Conservation (phyloP, 2,888 invertebrate species). For the Malthinus flaveolus region DNA sequence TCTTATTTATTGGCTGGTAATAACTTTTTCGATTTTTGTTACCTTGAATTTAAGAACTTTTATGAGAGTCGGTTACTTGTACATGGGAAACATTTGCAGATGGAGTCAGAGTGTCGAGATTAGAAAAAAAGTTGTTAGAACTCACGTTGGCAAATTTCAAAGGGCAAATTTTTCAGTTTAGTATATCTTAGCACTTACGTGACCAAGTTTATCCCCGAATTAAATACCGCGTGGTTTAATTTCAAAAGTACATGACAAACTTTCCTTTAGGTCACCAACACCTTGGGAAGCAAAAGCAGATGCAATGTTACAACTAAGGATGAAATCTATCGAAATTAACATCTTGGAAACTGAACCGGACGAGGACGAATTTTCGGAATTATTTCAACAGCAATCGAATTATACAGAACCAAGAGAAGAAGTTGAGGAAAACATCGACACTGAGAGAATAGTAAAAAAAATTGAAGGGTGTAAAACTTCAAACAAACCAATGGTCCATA, state of each 20-base stretch:
- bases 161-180: too few relatives aligned
- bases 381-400: background rate
- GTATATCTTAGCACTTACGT: background rate
- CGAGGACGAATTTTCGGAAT: slow-evolving; percentile 5
- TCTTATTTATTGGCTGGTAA: too few relatives aligned
- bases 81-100: too few relatives aligned
- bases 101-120: too few relatives aligned
- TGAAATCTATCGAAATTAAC: slow-evolving; percentile 57
- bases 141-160: too few relatives aligned
- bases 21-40: too few relatives aligned
- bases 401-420: background rate
- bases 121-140: too few relatives aligned
- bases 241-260: background rate
- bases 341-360: slow-evolving; percentile 54
- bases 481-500: too few relatives aligned
- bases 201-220: too few relatives aligned
- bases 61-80: too few relatives aligned
- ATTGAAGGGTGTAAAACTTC: too few relatives aligned
- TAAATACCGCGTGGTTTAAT: background rate
- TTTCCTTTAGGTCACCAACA: slow-evolving; percentile 56
- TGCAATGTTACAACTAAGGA: slow-evolving; percentile 61
- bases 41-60: too few relatives aligned
- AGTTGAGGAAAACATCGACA: background rate
- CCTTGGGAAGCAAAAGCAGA: slow-evolving; percentile 67
- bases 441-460: background rate